A percentile compares a stretch with the other conserved stretches of the same genome.
phyloP scores from a whole-genome alignment of 2,888 invertebrate species.

The Agonopterix subpropinquella region DNA sequence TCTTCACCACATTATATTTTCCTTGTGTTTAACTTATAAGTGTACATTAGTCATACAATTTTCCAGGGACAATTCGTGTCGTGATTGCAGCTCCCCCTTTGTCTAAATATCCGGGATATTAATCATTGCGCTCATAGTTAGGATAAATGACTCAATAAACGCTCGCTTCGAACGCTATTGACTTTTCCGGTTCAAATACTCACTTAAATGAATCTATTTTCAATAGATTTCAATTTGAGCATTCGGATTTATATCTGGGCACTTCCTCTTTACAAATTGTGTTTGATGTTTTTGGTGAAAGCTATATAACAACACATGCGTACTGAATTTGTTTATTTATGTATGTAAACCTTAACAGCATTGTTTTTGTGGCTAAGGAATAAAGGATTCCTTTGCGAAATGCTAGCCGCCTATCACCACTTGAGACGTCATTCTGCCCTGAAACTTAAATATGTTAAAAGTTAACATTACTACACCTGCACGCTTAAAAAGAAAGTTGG shows the following conservation, averaged over 20 bases:
- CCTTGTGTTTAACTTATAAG: too few species aligned
- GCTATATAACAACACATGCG: conserved; percentile 3
- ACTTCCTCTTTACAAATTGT: neutral
- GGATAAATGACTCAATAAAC: conserved; percentile 63
- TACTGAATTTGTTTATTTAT: too few species aligned
- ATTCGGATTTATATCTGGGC: conserved; percentile 18
- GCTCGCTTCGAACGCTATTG: conserved; percentile 45
- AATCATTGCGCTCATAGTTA: conserved; percentile 62
- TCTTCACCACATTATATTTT: too few species aligned
- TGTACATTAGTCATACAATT: neutral
- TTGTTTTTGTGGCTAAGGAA: too few species aligned
- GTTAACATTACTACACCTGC: too few species aligned
- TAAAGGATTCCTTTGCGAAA: too few species aligned
- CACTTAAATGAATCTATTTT: conserved; percentile 42
- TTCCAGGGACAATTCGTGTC: conserved; percentile 18
- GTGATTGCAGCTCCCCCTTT: conserved; percentile 37
- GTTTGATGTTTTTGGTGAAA: neutral
- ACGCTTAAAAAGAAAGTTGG: too few species aligned
- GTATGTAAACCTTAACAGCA: too few species aligned
- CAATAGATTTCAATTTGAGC: conserved; percentile 45
- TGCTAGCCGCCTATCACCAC: too few species aligned
- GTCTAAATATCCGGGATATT: conserved; percentile 64
- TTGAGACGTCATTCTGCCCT: too few species aligned
- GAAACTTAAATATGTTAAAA: too few species aligned
- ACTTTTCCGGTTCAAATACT: conserved; percentile 39